These are phyloP conservation scores for Limnephilus rhombicus DNA, from an alignment of 2,888 invertebrate genomes.

Conservation along the genomic window DNA sequence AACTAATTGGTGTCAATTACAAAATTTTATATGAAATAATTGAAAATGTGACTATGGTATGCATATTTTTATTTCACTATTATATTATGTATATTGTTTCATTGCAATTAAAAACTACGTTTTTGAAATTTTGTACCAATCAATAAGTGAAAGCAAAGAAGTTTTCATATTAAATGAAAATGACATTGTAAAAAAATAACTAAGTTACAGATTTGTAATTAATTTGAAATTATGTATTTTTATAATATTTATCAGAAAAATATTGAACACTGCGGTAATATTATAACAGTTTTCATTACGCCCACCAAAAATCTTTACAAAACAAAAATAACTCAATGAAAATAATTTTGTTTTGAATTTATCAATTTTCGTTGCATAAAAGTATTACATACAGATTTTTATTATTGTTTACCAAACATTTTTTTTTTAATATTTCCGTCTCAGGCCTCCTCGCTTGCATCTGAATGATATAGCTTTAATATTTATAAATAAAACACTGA, in stretches of 20 bases:
- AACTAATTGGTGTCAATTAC: neutral
- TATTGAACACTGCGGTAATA: neutral
- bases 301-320: neutral
- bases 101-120: neutral
- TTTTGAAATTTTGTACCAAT: neutral
- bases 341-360: neutral
- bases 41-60: neutral
- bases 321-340: neutral
- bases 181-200: neutral
- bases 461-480: neutral
- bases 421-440: neutral
- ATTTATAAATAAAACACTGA: slow-evolving; percentile 52
- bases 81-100: neutral
- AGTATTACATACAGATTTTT: neutral
- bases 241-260: slow-evolving; percentile 1
- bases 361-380: neutral
- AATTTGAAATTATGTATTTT: neutral
- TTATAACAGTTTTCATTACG: neutral
- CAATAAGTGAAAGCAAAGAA: neutral
- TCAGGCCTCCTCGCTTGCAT: neutral
- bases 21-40: neutral
- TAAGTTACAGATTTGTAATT: neutral
- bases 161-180: neutral
- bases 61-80: neutral
- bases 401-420: too few relatives aligned